A percentile compares a stretch with the other conserved stretches of the same genome.
Evolutionary conservation across 2,797 vertebrate genomes (phyloP).

Genomic region (Sebastes vulpes): DNA sequence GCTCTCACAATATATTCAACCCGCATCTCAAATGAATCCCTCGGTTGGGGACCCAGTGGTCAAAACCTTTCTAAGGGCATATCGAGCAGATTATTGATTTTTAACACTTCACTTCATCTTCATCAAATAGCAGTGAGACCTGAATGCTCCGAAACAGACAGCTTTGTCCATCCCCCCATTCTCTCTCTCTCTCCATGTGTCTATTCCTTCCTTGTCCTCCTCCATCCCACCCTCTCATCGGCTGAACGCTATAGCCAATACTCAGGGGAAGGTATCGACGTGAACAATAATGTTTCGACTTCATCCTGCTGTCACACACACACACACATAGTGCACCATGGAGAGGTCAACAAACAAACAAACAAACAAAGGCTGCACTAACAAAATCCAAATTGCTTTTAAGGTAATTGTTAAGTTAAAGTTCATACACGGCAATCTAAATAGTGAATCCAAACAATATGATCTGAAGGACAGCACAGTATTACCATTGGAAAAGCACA

Average conservation of each 20-base stretch:
- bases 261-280: constrained; percentile 33
- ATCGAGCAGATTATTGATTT: constrained; percentile 82
- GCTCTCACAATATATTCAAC: constrained; percentile 57
- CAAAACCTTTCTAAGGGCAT: constrained; percentile 66
- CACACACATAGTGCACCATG: neutral
- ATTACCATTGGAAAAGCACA: neutral
- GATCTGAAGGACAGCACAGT: neutral
- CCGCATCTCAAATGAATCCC: constrained; percentile 50
- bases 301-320: constrained; percentile 25
- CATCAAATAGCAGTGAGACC: constrained; percentile 74
- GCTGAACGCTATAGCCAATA: constrained; percentile 19
- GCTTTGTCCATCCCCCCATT: constrained; percentile 23
- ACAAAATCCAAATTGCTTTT: neutral
- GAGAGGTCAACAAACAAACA: constrained; percentile 54
- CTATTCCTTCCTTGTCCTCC: constrained; percentile 1
- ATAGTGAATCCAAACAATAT: neutral
- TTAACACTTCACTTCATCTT: constrained; percentile 82
- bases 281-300: constrained; percentile 49
- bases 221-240: constrained; percentile 30
- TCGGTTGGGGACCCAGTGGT: constrained; percentile 51
- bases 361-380: neutral
- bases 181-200: neutral
- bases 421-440: neutral
- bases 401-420: neutral
- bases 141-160: constrained; percentile 60